phyloP scores from a whole-genome alignment of 2,113 vertebrate genomes.

The Pseudopipra pipra region DNA sequence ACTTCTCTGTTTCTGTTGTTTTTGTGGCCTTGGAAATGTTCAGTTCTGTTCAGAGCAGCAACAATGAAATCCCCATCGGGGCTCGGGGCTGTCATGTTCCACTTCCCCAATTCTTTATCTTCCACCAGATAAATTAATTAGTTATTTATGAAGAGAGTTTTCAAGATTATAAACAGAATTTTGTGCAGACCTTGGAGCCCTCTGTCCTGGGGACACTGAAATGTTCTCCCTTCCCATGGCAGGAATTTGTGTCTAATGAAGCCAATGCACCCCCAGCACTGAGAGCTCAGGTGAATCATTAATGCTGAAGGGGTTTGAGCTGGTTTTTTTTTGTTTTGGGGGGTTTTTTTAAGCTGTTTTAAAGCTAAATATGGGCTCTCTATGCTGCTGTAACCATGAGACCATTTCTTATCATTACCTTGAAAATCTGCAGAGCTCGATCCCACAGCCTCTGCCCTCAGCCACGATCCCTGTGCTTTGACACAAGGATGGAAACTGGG shows the following conservation, averaged over 20 bases:
- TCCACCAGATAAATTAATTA: rapidly evolving
- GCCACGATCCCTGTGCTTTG: rapidly evolving
- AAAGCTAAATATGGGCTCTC: not conserved
- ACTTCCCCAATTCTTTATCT: not conserved
- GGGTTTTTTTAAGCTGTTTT: not conserved
- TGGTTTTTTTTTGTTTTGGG: no score
- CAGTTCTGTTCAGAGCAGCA: no score
- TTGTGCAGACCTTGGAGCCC: no score
- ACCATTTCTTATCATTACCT: not conserved
- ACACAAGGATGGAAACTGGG: rapidly evolving
- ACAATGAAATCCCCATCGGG: rapidly evolving
- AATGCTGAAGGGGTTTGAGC: rapidly evolving
- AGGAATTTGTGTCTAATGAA: rapidly evolving
- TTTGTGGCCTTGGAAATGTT: not conserved
- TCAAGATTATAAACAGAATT: not conserved
- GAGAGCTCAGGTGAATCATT: not conserved
- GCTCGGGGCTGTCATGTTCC: rapidly evolving
- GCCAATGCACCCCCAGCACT: rapidly evolving
- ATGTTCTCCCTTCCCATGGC: rapidly evolving
- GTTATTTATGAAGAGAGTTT: not conserved
- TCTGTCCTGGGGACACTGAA: rapidly evolving
- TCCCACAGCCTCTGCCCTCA: rapidly evolving
- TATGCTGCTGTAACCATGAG: not conserved
- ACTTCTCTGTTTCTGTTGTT: conserved; percentile 32
- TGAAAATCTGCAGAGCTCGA: not conserved